Base-by-base conservation (phyloP, 2,113 vertebrate genomes). In the Cettia cetti region DNA sequence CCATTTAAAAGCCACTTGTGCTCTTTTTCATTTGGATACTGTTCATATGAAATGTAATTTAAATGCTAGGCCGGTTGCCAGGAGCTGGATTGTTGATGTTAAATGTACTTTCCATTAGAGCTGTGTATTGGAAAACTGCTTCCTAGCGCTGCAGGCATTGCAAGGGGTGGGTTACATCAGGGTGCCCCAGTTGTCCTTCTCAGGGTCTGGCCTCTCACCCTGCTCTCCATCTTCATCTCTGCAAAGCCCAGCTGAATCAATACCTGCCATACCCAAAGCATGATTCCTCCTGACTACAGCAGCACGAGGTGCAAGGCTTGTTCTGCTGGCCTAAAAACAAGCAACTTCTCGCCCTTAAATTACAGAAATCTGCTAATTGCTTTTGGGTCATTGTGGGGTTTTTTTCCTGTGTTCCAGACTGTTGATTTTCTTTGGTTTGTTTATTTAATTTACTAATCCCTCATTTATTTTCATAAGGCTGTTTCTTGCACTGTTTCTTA, bases 21-120 rank as follows among this genome's bases (percentile, higher is more conserved):
- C 17, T 74, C 53, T 82, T 79, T 94, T 91, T 89, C 21, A 35
- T 92, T 90, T 64, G 90, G 76, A 61, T 79, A 33, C 75, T 88
- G 60, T 75, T 94, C 54, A 16, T 86, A 70, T 64, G 71, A 92
- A 96, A 85, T 88, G 61, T 89, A 86, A 93, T 96, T 96, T 94
- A 85, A 95, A 86, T 93, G 95, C 83, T 86, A 89, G 97, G 85
- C 91, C 66, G 19, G 64, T 81, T 87, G 89, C 91, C 92, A 90
- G 60, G 61, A 89, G 31, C 54, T 75, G 91, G 71, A 59, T 80
- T 93, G 82, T 90, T 95, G 94, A 83, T 95, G 89, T 84, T 86
- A 37, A 92, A 77, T 92, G 93, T 78, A 94, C 85, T 97, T 96
- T 96, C 96, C 94, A 92, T 97, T 96, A 96, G 92, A 88, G 52